Conservation (phyloP, 2,797 vertebrate genomes). For the Muscicapa striata region DNA sequence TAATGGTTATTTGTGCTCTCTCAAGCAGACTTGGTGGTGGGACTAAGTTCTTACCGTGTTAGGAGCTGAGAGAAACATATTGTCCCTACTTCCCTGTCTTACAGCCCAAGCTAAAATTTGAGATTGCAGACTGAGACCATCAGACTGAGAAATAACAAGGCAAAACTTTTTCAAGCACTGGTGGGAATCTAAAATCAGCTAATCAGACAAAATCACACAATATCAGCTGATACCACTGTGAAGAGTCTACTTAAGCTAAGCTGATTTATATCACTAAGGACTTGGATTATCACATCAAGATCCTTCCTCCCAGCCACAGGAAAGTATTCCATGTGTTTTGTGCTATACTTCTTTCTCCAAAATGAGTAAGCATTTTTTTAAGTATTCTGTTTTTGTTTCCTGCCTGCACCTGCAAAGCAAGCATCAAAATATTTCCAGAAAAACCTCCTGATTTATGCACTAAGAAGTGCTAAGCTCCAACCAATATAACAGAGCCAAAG, state of each 20-base stretch:
- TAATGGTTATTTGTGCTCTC: neutral
- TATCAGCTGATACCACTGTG: neutral
- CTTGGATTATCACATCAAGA: neutral
- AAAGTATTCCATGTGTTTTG: constrained; percentile 2
- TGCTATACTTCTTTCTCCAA: neutral
- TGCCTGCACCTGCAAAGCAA: constrained; percentile 58
- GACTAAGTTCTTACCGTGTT: neutral
- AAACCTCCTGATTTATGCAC: constrained; percentile 25
- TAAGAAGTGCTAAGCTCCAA: constrained; percentile 23
- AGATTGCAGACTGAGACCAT: neutral
- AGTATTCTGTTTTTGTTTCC: constrained; percentile 47
- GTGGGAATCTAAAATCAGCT: constrained; percentile 2
- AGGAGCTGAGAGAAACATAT: neutral
- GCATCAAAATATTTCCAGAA: constrained; percentile 47
- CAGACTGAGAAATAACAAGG: neutral
- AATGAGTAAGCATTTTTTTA: constrained; percentile 46
- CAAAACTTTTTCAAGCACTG: neutral
- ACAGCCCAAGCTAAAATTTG: neutral
- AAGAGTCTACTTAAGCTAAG: neutral
- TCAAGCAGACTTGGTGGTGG: neutral
- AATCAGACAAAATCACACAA: constrained; percentile 16
- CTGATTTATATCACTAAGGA: constrained; percentile 19
- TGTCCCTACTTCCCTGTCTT: neutral
- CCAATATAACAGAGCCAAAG: neutral
- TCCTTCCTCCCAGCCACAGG: constrained; percentile 1